Evolutionary conservation across 64 coral and sea anemone species (phyloP).

Genomic region (Pocillopora verrucosa): DNA sequence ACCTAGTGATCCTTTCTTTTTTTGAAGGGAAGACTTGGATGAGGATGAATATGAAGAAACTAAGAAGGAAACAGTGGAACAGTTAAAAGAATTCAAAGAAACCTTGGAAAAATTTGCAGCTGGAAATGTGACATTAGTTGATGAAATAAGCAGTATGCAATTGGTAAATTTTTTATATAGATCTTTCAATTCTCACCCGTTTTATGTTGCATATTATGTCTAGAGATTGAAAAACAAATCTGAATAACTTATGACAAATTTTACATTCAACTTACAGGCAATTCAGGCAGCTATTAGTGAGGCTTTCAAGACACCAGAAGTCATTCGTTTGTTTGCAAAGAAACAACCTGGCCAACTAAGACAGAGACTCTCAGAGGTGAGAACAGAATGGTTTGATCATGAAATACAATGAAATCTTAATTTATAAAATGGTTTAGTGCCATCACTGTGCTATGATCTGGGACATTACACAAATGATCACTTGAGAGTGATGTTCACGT

Average conservation of each 20-base stretch:
- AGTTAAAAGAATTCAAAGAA: constrained; percentile 91
- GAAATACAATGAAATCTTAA: too few relatives aligned
- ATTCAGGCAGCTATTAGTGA: constrained; percentile 98
- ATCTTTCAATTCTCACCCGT: too few relatives aligned
- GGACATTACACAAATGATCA: too few relatives aligned
- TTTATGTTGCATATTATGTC: too few relatives aligned
- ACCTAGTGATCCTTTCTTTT: neutral
- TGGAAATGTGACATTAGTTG: constrained; percentile 96
- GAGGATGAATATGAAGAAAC: constrained; percentile 99
- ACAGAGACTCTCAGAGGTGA: constrained; percentile 94
- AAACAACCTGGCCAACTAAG: constrained; percentile 96
- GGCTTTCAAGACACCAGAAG: constrained; percentile 98
- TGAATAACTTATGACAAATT: too few relatives aligned
- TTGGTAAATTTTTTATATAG: constrained; percentile 48
- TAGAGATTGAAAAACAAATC: too few relatives aligned
- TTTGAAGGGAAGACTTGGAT: constrained; percentile 91
- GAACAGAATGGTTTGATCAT: neutral
- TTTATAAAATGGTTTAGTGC: too few relatives aligned
- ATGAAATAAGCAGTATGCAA: constrained; percentile 95
- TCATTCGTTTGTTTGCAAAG: constrained; percentile 98
- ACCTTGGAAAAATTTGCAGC: constrained; percentile 90
- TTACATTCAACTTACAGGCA: constrained; percentile 43
- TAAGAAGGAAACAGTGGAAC: constrained; percentile 93
- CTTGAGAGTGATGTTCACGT: too few relatives aligned
- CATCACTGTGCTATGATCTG: too few relatives aligned